Evolutionary conservation across 92 coral and sea anemone genomes (phyloP).

Genomic region (Desmophyllum pertusum): DNA sequence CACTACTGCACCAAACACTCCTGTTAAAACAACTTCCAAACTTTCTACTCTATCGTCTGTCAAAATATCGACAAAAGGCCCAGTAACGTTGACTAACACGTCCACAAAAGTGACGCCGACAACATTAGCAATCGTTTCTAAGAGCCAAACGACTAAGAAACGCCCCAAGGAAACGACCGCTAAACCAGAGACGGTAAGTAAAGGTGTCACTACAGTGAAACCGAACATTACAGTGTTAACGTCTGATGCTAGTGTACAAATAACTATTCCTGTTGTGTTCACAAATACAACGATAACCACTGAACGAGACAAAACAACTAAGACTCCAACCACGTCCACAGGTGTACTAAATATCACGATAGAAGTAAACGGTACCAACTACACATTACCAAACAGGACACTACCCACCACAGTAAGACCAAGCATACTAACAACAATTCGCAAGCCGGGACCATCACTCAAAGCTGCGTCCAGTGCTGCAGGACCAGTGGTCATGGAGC

Average conservation of each 20-base stretch:
- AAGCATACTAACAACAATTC: neutral
- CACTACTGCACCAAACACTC: conserved; percentile 3
- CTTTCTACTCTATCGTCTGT: neutral
- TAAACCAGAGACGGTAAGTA: conserved; percentile 24
- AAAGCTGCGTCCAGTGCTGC: conserved; percentile 9
- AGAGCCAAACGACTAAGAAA: neutral
- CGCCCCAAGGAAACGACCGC: neutral
- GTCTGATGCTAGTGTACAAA: conserved; percentile 17
- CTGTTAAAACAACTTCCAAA: neutral
- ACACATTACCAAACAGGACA: conserved; percentile 8
- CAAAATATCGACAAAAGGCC: neutral
- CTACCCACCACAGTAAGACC: neutral
- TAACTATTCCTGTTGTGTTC: conserved; percentile 2
- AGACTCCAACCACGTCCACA: conserved; percentile 46
- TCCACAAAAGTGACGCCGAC: conserved; percentile 4
- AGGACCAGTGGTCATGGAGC: conserved; percentile 53
- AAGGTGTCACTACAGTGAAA: conserved; percentile 16
- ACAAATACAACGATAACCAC: conserved; percentile 18
- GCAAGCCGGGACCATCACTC: conserved; percentile 1
- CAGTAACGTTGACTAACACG: neutral
- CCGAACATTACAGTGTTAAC: conserved; percentile 11
- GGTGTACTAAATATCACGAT: conserved; percentile 38
- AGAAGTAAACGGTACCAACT: conserved; percentile 32
- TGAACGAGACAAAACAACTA: conserved; percentile 25
- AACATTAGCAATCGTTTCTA: neutral